Base-by-base conservation (phyloP, 2,888 invertebrate species). In the Tubiluchus corallicola region DNA sequence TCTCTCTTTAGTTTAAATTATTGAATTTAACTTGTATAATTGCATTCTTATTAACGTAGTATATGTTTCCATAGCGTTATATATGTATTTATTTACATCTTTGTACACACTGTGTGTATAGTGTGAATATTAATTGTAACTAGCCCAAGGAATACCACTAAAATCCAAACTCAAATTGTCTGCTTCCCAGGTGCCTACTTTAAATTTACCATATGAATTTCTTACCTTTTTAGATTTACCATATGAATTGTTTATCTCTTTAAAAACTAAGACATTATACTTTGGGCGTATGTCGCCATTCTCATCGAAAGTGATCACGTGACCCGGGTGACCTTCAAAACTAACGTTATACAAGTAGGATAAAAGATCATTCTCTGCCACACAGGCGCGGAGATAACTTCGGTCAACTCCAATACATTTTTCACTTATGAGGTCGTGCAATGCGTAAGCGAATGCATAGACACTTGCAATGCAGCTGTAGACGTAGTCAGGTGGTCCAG, bases 381-480 rank as follows among this genome's bases (percentile, higher is more conserved):
- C 29, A n/a, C 29, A 29, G 29, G 9, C 9, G n/a, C 29, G 29
- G 9, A 29, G n/a, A 9, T 9, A 9, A 9, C 9, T 9, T 9
- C 29, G 9, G 29, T n/a, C n/a, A n/a, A 42, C 29, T 4, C 20
- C 41, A 1, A 51, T 48, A 41, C 57, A 57, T 17, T 44, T 21
- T 3, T 50, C 45, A 5, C 29, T 16, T 21, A 59, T 50, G 45
- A 60, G 51, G 44, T 54, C 49, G 44, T 62, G 57, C 2, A 62
- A 51, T 2, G 62, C 62, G 45, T 60, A 57, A 2, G 61, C 62
- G 41, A 64, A 48, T n/a, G 62, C 57, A 45, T 59, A 62, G 17
- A 64, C 64, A 0, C 61, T 59, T 48, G 63, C 29, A 17, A 20
- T 46, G 47, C 2, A 20, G 21, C 16, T 29, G 40, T n/a, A 18